Base-by-base conservation (phyloP, 2,888 invertebrate genomes). In the Auanema sp. region DNA sequence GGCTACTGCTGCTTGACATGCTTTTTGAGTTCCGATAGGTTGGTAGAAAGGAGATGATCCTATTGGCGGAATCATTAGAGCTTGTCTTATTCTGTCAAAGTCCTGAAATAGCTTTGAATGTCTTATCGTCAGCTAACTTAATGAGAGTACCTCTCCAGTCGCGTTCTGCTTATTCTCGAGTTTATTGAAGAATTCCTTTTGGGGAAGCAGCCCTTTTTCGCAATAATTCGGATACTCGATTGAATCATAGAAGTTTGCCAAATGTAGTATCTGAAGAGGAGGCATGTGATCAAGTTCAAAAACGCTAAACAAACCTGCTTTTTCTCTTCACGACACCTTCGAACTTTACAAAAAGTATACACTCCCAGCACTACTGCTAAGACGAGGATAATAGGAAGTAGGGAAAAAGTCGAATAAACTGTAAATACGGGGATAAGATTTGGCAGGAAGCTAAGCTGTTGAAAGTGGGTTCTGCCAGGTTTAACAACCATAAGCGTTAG, bases 381-480 rank as follows among this genome's bases (percentile, higher is more conserved):
- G 21, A 76, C 70, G 51, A 76, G 58, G 18, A 74, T 62, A 1
- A 76, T 68, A 12, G 76, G 76, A 25, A 76, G 66, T 8, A 76
- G 64, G 12, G 76, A 73, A 50, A 74, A 66, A 3, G 71, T 63
- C 2, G 76, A 74, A 53, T 74, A 69, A 64, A 71, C 75, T 75
- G 70, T 56, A 69, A 67, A 33, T 8, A 33, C 33, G 8, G 33
- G 33, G 14, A 25, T 33, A 33, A 33, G 33, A 33, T 33, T 33
- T 3, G 33, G 33, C 3, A 33, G 33, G 33, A 33, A 33, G 33
- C 33, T 33, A 8, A 33, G 33, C 8, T 33, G 33, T 33, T 33
- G 33, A 33, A 33, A 33, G 33, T 33, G 33, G 8, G 33, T 33
- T 33, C 8, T 33, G 33, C 33, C 33, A 33, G 33, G 33, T 33